Evolutionary conservation across 2,113 vertebrate genomes (phyloP), one percentile per base, ranked within the genome.

Genomic region (Pseudonaja textilis): DNA sequence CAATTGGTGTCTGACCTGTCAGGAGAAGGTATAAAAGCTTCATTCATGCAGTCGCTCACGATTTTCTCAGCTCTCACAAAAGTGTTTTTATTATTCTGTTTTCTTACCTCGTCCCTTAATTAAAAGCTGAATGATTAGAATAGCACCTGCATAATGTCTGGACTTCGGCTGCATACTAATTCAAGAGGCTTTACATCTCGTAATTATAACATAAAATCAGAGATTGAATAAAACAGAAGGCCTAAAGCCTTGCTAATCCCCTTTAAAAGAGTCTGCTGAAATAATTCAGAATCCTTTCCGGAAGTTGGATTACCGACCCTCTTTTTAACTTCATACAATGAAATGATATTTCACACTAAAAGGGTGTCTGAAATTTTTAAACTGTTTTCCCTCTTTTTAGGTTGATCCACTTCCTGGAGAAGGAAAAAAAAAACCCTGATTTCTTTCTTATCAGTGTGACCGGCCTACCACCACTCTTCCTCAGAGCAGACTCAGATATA

Each of bases 231-330:
- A 97, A 97, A 97, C 97, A 98, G 97, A 97, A 98, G 97, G 97
- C 97, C 98, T 97, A 98, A 98, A 98, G 97, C 98, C 98, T 98
- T 93, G 96, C 98, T 99, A 99, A 99, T 99, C 99, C 99, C 98
- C 98, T 98, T 99, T 99, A 99, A 99, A 99, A 98, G 98, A 97
- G 97, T 98, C 98, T 98, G 98, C 98, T 99, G 98, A 99, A 99
- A 99, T 98, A 99, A 99, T 98, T 99, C 98, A 98, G 97, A 98
- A 99, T 98, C 98, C 98, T 99, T 99, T 99, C 99, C 98, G 99
- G 99, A 99, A 99, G 98, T 99, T 97, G 99, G 98, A 99, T 99
- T 99, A 99, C 97, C 97, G 97, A 98, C 97, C 98, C 98, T 97
- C 97, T 99, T 98, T 98, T 98, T 98, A 96, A 95, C 96, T 97